Evolutionary conservation across 1,140 invertebrate species (phyloP).

Genomic region (Bombus consobrinus): DNA sequence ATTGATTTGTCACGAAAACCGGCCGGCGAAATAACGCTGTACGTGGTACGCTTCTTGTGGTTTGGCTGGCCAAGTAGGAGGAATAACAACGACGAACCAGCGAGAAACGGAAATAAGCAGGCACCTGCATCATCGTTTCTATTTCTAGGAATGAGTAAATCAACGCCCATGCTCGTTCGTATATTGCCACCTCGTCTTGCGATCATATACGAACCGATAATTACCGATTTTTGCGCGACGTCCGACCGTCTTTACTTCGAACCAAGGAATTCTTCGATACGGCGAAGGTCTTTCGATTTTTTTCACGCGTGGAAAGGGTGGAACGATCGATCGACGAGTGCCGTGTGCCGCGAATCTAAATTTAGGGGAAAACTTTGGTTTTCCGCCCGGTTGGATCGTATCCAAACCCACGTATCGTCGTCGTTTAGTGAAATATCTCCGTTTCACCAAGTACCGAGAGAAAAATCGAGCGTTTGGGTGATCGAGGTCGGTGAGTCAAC

Average conservation of each 20-base stretch:
- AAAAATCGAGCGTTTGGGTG: too few relatives aligned
- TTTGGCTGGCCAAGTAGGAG: neutral
- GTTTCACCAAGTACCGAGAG: neutral
- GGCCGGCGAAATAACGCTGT: neutral
- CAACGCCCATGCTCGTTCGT: constrained; percentile 72
- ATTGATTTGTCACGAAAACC: constrained; percentile 6
- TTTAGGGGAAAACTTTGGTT: constrained; percentile 14
- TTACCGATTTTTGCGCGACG: constrained; percentile 29
- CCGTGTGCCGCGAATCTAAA: constrained; percentile 11
- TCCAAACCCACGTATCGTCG: constrained; percentile 5
- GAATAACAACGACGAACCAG: constrained; percentile 44
- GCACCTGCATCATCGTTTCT: constrained; percentile 74
- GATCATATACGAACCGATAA: constrained; percentile 53
- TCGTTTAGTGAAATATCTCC: neutral
- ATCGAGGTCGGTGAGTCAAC: neutral
- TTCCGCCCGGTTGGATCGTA: constrained; percentile 7
- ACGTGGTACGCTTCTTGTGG: neutral
- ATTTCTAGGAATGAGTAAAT: constrained; percentile 82
- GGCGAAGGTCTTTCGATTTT: neutral
- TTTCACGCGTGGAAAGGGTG: neutral
- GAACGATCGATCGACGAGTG: neutral
- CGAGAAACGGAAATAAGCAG: constrained; percentile 60
- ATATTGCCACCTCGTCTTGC: constrained; percentile 72
- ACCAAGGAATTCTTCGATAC: neutral
- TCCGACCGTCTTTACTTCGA: neutral